Evolutionary conservation across 1,140 invertebrate species (phyloP), one percentile per base, ranked within the genome.

Genomic region (Physella acuta): DNA sequence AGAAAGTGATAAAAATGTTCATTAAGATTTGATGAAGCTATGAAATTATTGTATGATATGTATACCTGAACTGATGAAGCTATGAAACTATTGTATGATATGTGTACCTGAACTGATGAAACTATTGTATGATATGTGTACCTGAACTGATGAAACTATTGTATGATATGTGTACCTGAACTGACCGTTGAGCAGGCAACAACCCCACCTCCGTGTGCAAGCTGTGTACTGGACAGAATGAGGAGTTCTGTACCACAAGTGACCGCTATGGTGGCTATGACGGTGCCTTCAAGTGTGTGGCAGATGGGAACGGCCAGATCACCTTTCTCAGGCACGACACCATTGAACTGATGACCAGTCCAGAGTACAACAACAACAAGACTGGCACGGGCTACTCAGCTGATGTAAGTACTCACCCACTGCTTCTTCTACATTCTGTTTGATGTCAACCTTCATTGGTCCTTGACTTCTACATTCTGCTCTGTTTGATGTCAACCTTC

Each of bases 181-280:
- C 39, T 44, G 39, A 44, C 8, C 20, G 20, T 20, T 44, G 8
- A 11, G 20, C 78, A 89, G 90, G 92, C 71, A 91, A 92, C 78
- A 93, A 93, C 84, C 91, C 91, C 17, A 88, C 91, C 71, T 87
- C 88, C 68, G 87, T 98, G 3, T 99, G 96, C 84, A 87, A 90
- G 55, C 81, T 97, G 0, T 99, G 96, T 83, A 88, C 88, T 44
- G 93, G 94, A 20, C 76, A 68, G 39, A 73, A 72, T 20, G 76
- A 79, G 24, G 75, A 80, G 59, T 90, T 90, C 71, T 98, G 96
- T 82, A 93, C 94, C 0, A 88, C 90, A 59, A 88, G 91, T 4
- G 95, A 98, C 87, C 93, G 93, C 0, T 96, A 93, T 84, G 91
- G 92, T 58, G 94, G 94, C 0, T 96, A 94, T 79, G 90, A 92